Evolutionary conservation across 2,113 vertebrate genomes (phyloP), one percentile per base, ranked within the genome.

Genomic region (Salminus brasiliensis): DNA sequence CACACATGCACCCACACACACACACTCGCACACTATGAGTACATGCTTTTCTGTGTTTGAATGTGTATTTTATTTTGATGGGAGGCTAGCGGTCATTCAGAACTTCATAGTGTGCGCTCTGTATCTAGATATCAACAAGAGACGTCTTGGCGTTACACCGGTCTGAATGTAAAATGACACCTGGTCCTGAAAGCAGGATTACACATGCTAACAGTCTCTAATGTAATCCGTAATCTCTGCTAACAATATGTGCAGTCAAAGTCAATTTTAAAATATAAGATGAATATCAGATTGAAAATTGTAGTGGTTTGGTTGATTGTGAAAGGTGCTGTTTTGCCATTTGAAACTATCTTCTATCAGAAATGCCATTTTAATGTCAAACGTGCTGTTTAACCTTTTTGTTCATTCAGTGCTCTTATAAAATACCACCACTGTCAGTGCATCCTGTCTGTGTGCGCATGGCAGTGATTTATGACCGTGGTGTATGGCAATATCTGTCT

Each of bases 391-490:
- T 29, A 39, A 73, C 53, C 55, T 60, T 47, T 47, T 16, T 7
- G 8, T 62, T 74, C 18, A 73, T 6, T 63, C 21, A 39, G 8
- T 39, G 2, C 2, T 36, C 34, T 66, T 34, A 66, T 39, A 66
- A 39, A 66, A n/a, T 39, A 23, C 11, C 21, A 39, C 34, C 60
- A 62, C 18, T 63, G 60, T 23, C 62, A 66, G 30, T 32, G 29
- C 30, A 11, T 16, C 57, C 12, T 30, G 27, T 34, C 7, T 18
- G 2, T 36, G 7, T 34, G 13, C 16, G 25, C 55, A 76, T 27
- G 45, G 30, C 4, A 71, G 77, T 74, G 88, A 82, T 87, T 67
- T 74, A 86, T 84, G 63, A 72, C 65, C 45, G 55, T 39, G 10
- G 74, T 60, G 41, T 39, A 47, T 39, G 57, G 81, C 78, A 84